These are phyloP conservation scores for Patella vulgata DNA, from an alignment of 1,140 invertebrate species.

Conservation along the genomic window DNA sequence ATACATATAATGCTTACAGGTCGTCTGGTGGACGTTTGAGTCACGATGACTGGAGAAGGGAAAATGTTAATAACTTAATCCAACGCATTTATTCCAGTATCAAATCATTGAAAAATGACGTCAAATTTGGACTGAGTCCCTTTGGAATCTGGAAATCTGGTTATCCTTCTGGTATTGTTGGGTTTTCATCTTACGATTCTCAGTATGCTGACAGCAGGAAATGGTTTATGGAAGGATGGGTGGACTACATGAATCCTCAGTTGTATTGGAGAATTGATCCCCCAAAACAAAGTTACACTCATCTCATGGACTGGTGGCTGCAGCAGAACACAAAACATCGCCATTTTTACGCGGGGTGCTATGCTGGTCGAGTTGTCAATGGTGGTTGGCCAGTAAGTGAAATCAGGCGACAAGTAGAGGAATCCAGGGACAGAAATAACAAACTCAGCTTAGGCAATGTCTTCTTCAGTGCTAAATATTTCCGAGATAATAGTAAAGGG, in stretches of 20 bases:
- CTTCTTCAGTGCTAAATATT: constrained; percentile 55
- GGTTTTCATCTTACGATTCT: constrained; percentile 48
- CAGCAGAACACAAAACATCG: constrained; percentile 38
- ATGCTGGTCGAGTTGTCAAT: constrained; percentile 32
- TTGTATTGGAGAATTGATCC: constrained; percentile 62
- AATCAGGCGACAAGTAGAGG: constrained; percentile 47
- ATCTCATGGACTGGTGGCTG: constrained; percentile 59
- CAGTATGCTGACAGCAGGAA: constrained; percentile 57
- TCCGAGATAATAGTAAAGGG: constrained; percentile 46
- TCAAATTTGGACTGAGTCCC: constrained; percentile 59
- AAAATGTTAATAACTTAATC: constrained; percentile 55
- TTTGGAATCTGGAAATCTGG: constrained; percentile 61
- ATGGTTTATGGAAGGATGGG: constrained; percentile 59
- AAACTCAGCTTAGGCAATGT: constrained; percentile 47
- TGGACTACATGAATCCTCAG: constrained; percentile 60
- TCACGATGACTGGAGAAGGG: constrained; percentile 51
- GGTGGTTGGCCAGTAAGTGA: constrained; percentile 45
- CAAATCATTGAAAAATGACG: constrained; percentile 40
- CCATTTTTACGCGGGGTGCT: constrained; percentile 51
- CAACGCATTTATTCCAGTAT: constrained; percentile 39
- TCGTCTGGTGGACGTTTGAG: constrained; percentile 44
- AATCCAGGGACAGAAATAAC: constrained; percentile 32
- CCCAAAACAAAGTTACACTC: constrained; percentile 53
- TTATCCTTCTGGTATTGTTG: constrained; percentile 46
- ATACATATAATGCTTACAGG: constrained; percentile 49